Conservation (phyloP, 64 coral and sea anemone genomes). For the Porites lutea region DNA sequence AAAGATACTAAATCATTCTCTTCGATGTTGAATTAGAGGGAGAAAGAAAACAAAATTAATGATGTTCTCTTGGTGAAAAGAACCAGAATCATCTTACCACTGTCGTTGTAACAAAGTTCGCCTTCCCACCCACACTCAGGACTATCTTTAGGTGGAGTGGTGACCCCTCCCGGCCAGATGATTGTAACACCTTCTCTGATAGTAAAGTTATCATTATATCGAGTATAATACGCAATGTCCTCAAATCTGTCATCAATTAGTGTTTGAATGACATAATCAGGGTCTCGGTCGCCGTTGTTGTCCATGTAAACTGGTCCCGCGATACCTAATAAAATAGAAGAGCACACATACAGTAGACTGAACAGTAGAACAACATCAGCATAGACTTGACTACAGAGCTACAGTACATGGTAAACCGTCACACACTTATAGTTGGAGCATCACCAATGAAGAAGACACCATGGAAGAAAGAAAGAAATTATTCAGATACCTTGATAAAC, state of each 20-base stretch:
- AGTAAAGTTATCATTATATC: constrained; percentile 90
- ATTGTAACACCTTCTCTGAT: constrained; percentile 79
- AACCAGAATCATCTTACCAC: neutral
- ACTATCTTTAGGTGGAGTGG: constrained; percentile 74
- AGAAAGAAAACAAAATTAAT: no score
- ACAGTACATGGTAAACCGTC: no score
- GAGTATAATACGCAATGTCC: constrained; percentile 90
- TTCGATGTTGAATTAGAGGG: no score
- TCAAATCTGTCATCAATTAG: constrained; percentile 87
- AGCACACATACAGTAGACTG: neutral
- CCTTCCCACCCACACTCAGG: constrained; percentile 83
- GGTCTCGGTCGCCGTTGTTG: constrained; percentile 84
- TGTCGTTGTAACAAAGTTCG: constrained; percentile 64
- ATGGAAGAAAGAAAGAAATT: neutral
- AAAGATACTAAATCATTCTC: no score
- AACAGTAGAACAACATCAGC: no score
- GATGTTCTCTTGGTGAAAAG: no score
- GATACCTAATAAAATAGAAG: constrained; percentile 50
- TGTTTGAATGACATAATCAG: constrained; percentile 89
- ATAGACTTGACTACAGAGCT: no score
- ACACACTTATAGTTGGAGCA: no score
- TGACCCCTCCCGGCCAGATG: constrained; percentile 85
- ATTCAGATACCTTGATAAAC: constrained; percentile 55
- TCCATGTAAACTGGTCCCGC: constrained; percentile 95
- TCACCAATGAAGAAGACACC: no score